Percentiles rank a stretch among this genome's conserved stretches.
phyloP scores from a whole-genome alignment of 1,140 invertebrate species.

The Drosophila sulfurigaster region DNA sequence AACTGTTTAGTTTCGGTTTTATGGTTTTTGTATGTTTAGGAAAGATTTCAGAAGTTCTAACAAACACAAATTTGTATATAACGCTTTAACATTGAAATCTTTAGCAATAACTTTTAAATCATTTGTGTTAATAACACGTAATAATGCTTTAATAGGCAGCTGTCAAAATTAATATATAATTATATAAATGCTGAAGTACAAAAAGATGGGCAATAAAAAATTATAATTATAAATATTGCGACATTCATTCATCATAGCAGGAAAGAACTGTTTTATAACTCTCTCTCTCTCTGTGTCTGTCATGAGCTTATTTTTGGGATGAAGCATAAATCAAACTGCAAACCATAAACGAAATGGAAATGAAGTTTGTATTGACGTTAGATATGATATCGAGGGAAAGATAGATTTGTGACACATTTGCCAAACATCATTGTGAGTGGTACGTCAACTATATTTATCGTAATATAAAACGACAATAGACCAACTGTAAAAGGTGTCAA shows the following conservation, averaged over 20 bases:
- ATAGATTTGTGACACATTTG: constrained; percentile 14
- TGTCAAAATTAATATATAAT: no score
- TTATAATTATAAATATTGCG: neutral
- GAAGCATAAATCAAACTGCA: constrained; percentile 16
- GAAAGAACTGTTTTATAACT: neutral
- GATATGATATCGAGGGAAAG: constrained; percentile 16
- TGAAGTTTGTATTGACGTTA: neutral
- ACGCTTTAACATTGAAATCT: neutral
- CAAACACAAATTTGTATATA: neutral
- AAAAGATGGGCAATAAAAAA: no score
- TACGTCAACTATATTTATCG: constrained; percentile 21
- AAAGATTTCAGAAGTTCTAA: no score
- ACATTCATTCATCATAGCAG: neutral
- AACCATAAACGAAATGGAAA: constrained; percentile 31
- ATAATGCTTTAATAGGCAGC: no score
- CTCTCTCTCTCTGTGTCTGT: no score
- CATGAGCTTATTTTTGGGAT: constrained; percentile 4
- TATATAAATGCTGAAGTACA: no score
- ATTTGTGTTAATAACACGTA: neutral
- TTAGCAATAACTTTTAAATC: neutral
- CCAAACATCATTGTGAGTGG: neutral
- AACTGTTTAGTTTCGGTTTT: no score
- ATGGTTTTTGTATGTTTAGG: no score
- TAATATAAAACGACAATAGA: constrained; percentile 13
- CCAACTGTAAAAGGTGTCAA: constrained; percentile 55